Conservation (phyloP, 2,888 invertebrate genomes). For the Hirtodrosophila cameraria region DNA sequence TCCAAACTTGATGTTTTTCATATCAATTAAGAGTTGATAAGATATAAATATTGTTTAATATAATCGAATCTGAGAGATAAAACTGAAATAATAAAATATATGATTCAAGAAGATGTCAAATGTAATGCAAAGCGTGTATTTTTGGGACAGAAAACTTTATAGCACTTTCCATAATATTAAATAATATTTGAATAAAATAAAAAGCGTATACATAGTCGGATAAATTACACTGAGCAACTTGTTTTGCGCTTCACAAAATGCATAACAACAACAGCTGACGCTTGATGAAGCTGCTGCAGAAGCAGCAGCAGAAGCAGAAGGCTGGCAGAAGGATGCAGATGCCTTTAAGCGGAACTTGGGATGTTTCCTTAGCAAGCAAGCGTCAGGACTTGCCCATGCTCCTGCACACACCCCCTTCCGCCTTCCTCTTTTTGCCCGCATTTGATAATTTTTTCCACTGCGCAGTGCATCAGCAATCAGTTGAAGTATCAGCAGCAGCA, state of each 20-base stretch:
- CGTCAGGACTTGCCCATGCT: not conserved
- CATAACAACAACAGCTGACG: slow-evolving; percentile 45
- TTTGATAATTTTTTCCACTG: slow-evolving; percentile 8
- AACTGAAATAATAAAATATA: too few relatives aligned
- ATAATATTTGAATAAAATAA: not conserved
- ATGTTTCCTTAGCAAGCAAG: slow-evolving; percentile 26
- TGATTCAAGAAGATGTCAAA: too few relatives aligned
- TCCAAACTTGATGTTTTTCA: too few relatives aligned
- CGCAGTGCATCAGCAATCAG: slow-evolving; percentile 56
- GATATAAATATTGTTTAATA: too few relatives aligned
- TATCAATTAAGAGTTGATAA: too few relatives aligned
- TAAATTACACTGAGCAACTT: not conserved
- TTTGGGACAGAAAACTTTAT: too few relatives aligned
- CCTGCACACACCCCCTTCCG: slow-evolving; percentile 5
- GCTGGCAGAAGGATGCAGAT: slow-evolving; percentile 37
- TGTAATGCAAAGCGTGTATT: too few relatives aligned
- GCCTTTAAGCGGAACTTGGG: slow-evolving; percentile 44
- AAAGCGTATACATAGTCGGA: slow-evolving; percentile 25
- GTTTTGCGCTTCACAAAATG: slow-evolving; percentile 16
- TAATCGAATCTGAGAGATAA: too few relatives aligned
- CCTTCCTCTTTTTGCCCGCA: not conserved
- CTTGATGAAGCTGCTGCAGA: slow-evolving; percentile 12
- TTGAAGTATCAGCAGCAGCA: slow-evolving; percentile 31
- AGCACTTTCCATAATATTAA: too few relatives aligned
- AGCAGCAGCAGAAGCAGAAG: slow-evolving; percentile 15